These are phyloP conservation scores for Dinocampus coccinellae DNA, from an alignment of 2,888 invertebrate genomes.

Conservation along the genomic window DNA sequence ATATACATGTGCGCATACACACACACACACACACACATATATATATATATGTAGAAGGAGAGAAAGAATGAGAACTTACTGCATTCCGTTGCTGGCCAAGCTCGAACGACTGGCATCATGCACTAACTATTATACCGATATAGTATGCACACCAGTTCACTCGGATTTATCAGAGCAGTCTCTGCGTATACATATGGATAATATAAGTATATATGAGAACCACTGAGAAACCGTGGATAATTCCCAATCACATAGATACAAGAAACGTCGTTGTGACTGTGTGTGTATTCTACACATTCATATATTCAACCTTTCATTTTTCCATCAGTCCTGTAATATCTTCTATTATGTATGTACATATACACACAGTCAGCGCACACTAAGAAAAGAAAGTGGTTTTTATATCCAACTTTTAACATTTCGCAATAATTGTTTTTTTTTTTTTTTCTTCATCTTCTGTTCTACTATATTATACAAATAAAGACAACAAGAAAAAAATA, in stretches of 20 bases:
- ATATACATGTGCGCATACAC: not conserved
- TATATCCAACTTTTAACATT: not conserved
- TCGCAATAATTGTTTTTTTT: not conserved
- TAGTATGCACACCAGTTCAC: slow-evolving; percentile 1
- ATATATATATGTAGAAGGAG: not conserved
- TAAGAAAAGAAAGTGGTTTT: not conserved
- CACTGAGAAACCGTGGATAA: not conserved
- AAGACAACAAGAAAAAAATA: not conserved
- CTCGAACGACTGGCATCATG: slow-evolving; percentile 7
- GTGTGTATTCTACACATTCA: not conserved
- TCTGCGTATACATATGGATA: not conserved
- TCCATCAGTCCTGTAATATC: not conserved
- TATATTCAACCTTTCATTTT: not conserved
- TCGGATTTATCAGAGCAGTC: slow-evolving; percentile 19
- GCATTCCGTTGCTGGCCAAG: slow-evolving; percentile 28
- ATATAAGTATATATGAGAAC: slow-evolving; percentile 11
- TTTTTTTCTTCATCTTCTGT: not conserved
- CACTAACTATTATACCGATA: not conserved
- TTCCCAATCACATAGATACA: not conserved
- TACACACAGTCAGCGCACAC: not conserved
- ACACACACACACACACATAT: not conserved
- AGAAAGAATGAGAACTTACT: not conserved
- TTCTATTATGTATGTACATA: not conserved
- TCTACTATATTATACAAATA: too few relatives aligned
- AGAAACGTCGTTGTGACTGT: not conserved